These are phyloP conservation scores for Caenorhabditis wallacei DNA, from an alignment of 2,888 invertebrate genomes.

Conservation along the genomic window DNA sequence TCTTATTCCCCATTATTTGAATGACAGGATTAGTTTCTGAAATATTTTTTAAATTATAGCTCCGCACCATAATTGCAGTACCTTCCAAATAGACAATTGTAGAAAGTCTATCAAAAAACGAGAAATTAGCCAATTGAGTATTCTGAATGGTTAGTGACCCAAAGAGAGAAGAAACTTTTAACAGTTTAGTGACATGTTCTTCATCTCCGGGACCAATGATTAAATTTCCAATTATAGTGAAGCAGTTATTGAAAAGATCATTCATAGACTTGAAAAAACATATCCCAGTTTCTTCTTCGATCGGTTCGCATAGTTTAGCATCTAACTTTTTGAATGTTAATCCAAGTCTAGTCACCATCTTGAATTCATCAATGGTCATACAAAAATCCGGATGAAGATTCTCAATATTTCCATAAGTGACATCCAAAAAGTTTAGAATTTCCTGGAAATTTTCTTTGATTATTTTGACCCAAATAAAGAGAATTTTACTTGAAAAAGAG, in stretches of 20 bases:
- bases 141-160: background rate
- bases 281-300: background rate
- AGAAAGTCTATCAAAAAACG: background rate
- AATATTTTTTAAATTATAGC: background rate
- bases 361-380: constrained; percentile 8
- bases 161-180: too few relatives aligned
- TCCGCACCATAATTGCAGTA: background rate
- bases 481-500: too few relatives aligned
- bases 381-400: constrained; percentile 26
- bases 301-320: background rate
- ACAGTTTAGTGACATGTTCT: background rate
- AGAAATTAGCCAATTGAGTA: background rate
- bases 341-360: too few relatives aligned
- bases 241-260: constrained; percentile 5
- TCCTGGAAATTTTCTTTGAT: background rate
- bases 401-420: background rate
- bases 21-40: background rate
- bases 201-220: background rate
- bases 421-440: background rate
- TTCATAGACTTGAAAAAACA: background rate
- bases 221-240: background rate
- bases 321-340: too few relatives aligned
- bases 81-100: background rate
- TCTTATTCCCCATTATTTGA: constrained; percentile 7
- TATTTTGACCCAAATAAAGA: too few relatives aligned